Base-by-base conservation (phyloP, 23 tunicate species). In the Trididemnum miniatum region DNA sequence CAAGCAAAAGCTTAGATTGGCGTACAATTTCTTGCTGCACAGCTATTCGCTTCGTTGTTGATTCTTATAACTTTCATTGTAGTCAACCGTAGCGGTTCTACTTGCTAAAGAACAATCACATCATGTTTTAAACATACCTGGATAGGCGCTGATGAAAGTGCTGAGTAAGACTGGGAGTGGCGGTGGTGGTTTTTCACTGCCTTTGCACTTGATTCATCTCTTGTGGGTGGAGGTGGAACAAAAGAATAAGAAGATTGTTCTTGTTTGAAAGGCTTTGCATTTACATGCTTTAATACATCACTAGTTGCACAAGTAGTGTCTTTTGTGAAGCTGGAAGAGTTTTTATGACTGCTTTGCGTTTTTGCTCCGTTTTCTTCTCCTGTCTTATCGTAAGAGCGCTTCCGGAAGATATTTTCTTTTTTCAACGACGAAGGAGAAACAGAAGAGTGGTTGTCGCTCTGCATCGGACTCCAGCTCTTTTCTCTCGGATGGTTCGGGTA, bases 191-290 rank as follows among this genome's bases (percentile, higher is more conserved):
- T 79, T 50, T 29, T 86, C 51, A 86, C 79, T 0, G 90, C 84
- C 57, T 79, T 72, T 12, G 44, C 72, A 71, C 90, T 79, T 25
- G 84, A 86, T n/a, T 38, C 65, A 31, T 88, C 84, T 34, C 87
- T 66, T 20, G 9, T 25, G 0, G 93, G 93, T 31, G 87, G 87
- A 18, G 76, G 79, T 26, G 93, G 93, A n/a, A n/a, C n/a, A n/a
- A n/a, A n/a, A n/a, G n/a, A n/a, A n/a, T n/a, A n/a, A n/a, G 23
- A 26, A 3, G 67, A 12, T 44, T 7, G 15, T 9, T 15, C 9
- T 15, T 44, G 54, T 7, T 44, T 15, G 9, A 7, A 15, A 7
- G 54, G 54, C 54, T 7, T 7, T 15, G 54, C 54, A 44, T 44
- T 9, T 15, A 44, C 54, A 7, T 44, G 12, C 9, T 7, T 15